Percentiles rank a stretch among this genome's conserved stretches.
Evolutionary conservation across 2,888 invertebrate species (phyloP).

Genomic region (Thymelicus acteon): DNA sequence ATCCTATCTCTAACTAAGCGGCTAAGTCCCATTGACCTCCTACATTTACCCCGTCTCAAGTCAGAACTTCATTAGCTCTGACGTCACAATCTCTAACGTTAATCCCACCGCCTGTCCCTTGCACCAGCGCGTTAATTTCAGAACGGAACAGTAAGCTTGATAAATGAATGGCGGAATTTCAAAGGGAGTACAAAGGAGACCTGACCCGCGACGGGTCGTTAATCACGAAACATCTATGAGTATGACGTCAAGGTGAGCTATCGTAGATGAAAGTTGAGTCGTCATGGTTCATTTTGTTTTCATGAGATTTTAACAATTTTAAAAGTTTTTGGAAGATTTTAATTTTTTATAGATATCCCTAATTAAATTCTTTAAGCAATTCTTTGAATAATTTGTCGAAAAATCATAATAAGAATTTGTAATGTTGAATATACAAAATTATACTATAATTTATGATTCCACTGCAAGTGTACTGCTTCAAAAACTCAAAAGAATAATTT

Average conservation of each 20-base stretch:
- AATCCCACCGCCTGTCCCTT: conserved; percentile 55
- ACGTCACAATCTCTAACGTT: conserved; percentile 22
- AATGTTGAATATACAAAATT: no score
- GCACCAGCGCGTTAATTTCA: conserved; percentile 70
- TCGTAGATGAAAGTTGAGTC: conserved; percentile 32
- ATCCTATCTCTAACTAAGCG: neutral
- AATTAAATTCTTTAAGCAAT: no score
- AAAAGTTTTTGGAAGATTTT: neutral
- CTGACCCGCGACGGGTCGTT: conserved; percentile 73
- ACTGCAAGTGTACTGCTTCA: no score
- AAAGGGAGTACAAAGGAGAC: conserved; percentile 77
- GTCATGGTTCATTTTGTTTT: conserved; percentile 31
- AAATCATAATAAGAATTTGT: no score
- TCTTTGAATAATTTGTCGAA: no score
- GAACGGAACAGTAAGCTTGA: conserved; percentile 79
- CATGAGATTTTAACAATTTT: conserved; percentile 2
- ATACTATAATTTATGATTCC: no score
- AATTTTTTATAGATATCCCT: no score
- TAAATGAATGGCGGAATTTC: conserved; percentile 79
- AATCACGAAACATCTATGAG: conserved; percentile 76
- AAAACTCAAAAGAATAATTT: no score
- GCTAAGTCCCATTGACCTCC: neutral
- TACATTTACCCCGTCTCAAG: conserved; percentile 9
- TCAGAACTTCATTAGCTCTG: conserved; percentile 22
- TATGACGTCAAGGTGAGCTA: conserved; percentile 57